These are phyloP conservation scores for Hemaris fuciformis DNA, from an alignment of 2,888 invertebrate species.

Conservation along the genomic window DNA sequence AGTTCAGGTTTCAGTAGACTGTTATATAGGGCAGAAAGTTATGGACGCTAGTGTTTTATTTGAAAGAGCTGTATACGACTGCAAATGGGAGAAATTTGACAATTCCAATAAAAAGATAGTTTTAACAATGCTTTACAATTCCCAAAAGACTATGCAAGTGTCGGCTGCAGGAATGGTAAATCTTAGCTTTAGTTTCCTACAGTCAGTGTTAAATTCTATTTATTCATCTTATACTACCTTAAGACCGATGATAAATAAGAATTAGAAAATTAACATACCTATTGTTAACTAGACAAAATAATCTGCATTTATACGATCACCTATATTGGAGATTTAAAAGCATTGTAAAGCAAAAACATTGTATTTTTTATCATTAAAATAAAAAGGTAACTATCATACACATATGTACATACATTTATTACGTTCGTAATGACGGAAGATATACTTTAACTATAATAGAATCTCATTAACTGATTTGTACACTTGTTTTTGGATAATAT, in stretches of 20 bases:
- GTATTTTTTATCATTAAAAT: no score
- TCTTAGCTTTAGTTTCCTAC: conserved; percentile 47
- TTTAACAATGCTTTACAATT: conserved; percentile 45
- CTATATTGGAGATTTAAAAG: no score
- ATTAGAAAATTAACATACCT: background rate
- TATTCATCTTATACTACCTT: conserved; percentile 59
- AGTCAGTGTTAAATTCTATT: conserved; percentile 48
- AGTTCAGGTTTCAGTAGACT: conserved; percentile 49
- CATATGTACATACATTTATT: no score
- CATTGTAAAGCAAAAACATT: no score
- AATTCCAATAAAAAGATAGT: conserved; percentile 51
- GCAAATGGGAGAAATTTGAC: conserved; percentile 61
- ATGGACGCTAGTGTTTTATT: conserved; percentile 49
- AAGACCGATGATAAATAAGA: conserved; percentile 36
- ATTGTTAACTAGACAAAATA: no score
- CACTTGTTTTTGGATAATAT: no score
- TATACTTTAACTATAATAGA: no score
- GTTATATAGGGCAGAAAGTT: conserved; percentile 53
- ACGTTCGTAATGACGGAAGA: no score
- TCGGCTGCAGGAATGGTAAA: conserved; percentile 54
- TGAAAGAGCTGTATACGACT: conserved; percentile 50
- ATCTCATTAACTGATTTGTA: no score
- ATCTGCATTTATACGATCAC: no score
- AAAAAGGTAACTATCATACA: no score
- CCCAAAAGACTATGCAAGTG: conserved; percentile 53